Base-by-base conservation (phyloP, 2,797 vertebrate genomes). In the Paramormyrops hopkinsi region DNA sequence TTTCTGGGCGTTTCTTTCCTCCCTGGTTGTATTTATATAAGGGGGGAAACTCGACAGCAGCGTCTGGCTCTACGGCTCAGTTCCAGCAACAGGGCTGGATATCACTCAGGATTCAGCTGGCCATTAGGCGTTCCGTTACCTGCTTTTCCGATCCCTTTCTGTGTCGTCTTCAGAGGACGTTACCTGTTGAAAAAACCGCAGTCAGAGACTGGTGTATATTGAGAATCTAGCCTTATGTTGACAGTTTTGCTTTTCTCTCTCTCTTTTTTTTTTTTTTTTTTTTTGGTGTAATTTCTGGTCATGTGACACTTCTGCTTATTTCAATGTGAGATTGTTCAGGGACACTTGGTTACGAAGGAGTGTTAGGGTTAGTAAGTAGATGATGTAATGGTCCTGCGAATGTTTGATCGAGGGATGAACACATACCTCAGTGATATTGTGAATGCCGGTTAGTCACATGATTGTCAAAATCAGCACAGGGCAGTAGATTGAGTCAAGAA, bases 391-490 rank as follows among this genome's bases (percentile, higher is more conserved):
- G 46, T 53, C 48, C 17, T 37, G 73, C 3, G 17, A 79, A 79
- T 44, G 17, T 79, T 62, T 51, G 29, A n/a, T 12, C 2, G 76
- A 50, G 76, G n/a, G 5, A 59, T 56, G 29, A 65, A 14, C 86
- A 89, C 90, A 93, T 95, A 95, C 95, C 95, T 96, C 95, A 94
- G 90, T 89, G 91, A 91, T 92, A 89, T 89, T 56, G 29, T 84
- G 33, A 87, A 37, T 87, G 50, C 50, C 2, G 51, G 33, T 84
- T 84, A 46, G 79, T 48, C 50, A 54, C 85, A 86, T n/a, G 19
- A 17, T 25, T 87, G 25, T 51, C 25, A 29, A 14, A 87, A 37
- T 56, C 29, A 6, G 53, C 33, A 17, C 48, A 56, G 50, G 33
- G 33, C 85, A 59, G 25, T 59, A 25, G 46, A 84, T 51, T 84